A percentile compares a stretch with the other conserved stretches of the same genome.
Conservation (phyloP, 2,888 invertebrate genomes). For the Hypena proboscidalis region DNA sequence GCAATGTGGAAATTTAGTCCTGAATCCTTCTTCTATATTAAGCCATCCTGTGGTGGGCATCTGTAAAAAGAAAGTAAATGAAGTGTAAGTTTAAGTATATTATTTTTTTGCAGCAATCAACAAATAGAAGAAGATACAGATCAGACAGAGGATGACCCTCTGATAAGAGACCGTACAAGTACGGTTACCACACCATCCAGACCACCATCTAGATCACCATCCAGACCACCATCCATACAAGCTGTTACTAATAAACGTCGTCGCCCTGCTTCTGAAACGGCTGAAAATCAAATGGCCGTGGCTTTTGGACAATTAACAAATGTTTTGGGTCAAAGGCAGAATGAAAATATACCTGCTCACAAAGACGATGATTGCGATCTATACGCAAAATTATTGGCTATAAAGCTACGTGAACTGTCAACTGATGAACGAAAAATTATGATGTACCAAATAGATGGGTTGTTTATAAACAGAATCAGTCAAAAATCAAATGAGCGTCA, state of each 20-base stretch:
- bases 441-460: constrained; percentile 33
- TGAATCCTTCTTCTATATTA: no score
- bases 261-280: constrained; percentile 30
- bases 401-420: constrained; percentile 35
- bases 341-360: constrained; percentile 22
- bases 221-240: constrained; percentile 12
- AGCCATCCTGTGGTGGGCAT: no score
- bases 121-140: constrained; percentile 25
- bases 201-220: constrained; percentile 12
- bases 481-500: no score
- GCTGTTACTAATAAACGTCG: constrained; percentile 23
- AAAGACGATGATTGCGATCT: constrained; percentile 44
- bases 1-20: constrained; percentile 34
- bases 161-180: constrained; percentile 16
- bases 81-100: no score
- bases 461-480: constrained; percentile 28
- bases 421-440: constrained; percentile 28
- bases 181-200: constrained; percentile 23
- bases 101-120: constrained; percentile 5
- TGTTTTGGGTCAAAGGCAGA: constrained; percentile 26
- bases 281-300: constrained; percentile 32
- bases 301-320: constrained; percentile 38
- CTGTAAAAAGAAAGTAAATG: no score
- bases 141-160: constrained; percentile 19
- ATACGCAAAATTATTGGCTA: constrained; percentile 40